These are phyloP conservation scores for Vidua chalybeata DNA, from an alignment of 2,113 vertebrate genomes.

Conservation along the genomic window DNA sequence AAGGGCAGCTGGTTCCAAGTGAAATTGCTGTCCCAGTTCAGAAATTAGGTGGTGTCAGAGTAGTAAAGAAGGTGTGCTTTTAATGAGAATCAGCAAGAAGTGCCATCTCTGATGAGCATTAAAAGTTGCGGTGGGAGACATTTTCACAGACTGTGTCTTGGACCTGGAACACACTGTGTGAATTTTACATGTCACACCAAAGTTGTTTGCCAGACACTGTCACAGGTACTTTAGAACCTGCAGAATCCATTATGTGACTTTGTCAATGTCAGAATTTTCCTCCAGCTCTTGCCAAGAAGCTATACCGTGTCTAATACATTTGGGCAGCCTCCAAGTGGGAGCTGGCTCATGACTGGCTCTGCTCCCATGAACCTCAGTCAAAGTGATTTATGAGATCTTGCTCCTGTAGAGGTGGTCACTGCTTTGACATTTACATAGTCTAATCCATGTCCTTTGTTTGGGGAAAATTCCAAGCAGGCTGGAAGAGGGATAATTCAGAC, in stretches of 20 bases:
- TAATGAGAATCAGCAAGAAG: background rate
- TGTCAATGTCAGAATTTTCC: background rate
- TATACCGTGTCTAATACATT: background rate
- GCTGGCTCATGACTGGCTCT: background rate
- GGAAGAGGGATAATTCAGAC: background rate
- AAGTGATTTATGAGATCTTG: background rate
- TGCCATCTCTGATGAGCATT: background rate
- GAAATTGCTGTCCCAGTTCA: background rate
- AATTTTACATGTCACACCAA: background rate
- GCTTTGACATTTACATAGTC: background rate
- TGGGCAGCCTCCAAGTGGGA: conserved; percentile 27
- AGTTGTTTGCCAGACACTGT: background rate
- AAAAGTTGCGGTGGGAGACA: background rate
- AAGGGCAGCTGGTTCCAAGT: background rate
- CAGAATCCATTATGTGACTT: conserved; percentile 5
- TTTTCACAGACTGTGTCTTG: background rate
- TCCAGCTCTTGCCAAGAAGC: conserved; percentile 6
- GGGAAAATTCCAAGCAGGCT: background rate
- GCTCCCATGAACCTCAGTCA: background rate
- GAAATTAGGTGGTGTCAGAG: background rate
- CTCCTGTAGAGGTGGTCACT: background rate
- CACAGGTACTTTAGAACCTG: background rate
- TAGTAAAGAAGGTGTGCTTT: background rate
- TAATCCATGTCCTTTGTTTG: background rate
- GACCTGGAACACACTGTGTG: background rate